Evolutionary conservation across 2,113 vertebrate genomes (phyloP), one percentile per base, ranked within the genome.

Genomic region (Perca fluviatilis): DNA sequence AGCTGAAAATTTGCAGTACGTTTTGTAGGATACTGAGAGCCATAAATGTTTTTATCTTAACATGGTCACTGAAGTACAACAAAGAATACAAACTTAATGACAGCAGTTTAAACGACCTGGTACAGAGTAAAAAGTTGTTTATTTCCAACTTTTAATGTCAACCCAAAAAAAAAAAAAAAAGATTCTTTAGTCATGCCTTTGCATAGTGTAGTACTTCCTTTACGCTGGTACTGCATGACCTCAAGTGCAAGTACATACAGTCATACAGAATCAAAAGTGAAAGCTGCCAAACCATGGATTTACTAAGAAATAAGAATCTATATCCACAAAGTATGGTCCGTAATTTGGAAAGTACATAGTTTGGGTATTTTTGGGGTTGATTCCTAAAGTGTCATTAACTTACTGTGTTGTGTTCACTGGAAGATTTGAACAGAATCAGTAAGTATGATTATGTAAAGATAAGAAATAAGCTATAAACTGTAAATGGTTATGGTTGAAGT

Each of bases 1-100:
- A 90, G 83, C 80, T 73, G 72, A 84, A 67, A 87, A 74, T 33
- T 8, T 47, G 19, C 5, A 50, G 23, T 14, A 12, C 2, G 2
- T 21, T 51, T 63, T 3, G 33, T 50, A 14, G 36, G 7, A 58
- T 53, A 73, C 13, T 51, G 30, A 40, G 25, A 21, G 23, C 13
- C 23, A 43, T 5, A 23, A 10, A 0, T 13, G 15, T 30, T 62
- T 46, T 10, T 7, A 50, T 73, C 21, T 57, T 11, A 60, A 66
- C 10, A 70, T 5, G 1, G 23, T 9, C 21, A 47, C 56, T 1
- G 1, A 21, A 64, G n/a, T 10, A 4, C 12, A 67, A 49, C 1
- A 25, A 51, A 25, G 19, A 18, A 70, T 11, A 40, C 23, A 76
- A 46, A 62, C 3, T 23, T 19, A 18, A 6, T 70, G 13, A 49